Percentiles rank a stretch among this genome's conserved stretches.
Evolutionary conservation across 2,113 vertebrate species (phyloP).

Genomic region (Corythoichthys intestinalis): DNA sequence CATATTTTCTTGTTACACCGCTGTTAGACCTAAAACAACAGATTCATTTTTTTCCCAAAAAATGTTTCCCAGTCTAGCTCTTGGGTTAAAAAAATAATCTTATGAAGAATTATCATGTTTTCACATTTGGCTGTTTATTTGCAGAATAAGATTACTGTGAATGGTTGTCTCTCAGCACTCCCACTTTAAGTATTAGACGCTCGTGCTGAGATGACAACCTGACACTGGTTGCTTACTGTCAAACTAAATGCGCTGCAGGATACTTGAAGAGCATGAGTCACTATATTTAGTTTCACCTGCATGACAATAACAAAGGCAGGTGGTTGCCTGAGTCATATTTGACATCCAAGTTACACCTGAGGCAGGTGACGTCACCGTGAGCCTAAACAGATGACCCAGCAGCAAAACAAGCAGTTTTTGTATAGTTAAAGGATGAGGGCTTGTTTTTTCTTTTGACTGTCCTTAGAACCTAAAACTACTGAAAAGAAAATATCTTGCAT

Average conservation of each 20-base stretch:
- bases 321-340: conserved; percentile 61
- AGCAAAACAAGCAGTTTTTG: conserved; percentile 50
- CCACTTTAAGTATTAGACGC: conserved; percentile 8
- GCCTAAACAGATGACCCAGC: conserved; percentile 58
- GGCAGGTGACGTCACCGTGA: conserved; percentile 57
- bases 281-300: conserved; percentile 43
- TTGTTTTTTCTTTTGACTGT: conserved; percentile 48
- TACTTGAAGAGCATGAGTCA: conserved; percentile 29
- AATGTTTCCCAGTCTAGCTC: too few species aligned
- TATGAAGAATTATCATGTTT: not conserved
- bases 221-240: conserved; percentile 25
- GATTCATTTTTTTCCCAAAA: too few species aligned
- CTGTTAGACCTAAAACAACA: too few species aligned
- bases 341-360: conserved; percentile 59
- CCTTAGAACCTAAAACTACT: conserved; percentile 65
- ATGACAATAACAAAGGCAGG: conserved; percentile 49
- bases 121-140: not conserved
- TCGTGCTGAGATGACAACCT: conserved; percentile 16
- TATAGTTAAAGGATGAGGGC: conserved; percentile 61
- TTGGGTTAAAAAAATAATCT: too few species aligned
- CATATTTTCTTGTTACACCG: too few species aligned
- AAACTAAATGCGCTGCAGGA: conserved; percentile 13
- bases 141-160: not conserved
- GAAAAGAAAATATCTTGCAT: conserved; percentile 50
- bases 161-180: not conserved